Percentiles rank a stretch among this genome's conserved stretches.
Evolutionary conservation across 2,113 vertebrate genomes (phyloP).

Genomic region (Bombycilla garrulus): DNA sequence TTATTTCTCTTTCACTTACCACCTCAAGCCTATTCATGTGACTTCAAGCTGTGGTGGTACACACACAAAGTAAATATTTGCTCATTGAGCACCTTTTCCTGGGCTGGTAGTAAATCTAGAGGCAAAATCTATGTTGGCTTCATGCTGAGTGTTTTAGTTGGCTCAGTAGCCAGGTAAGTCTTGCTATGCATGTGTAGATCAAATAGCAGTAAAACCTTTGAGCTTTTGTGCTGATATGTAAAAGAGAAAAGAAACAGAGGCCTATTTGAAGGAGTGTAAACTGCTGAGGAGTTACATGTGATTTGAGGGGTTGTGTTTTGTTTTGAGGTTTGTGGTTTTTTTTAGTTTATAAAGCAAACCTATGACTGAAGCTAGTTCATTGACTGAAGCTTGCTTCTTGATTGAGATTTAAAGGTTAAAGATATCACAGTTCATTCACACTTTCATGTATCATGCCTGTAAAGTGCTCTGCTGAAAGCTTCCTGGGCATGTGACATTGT

Average conservation of each 20-base stretch:
- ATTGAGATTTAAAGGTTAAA: background rate
- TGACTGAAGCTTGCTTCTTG: background rate
- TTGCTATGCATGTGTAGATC: accelerated
- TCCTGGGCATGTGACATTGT: background rate
- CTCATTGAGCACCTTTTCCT: background rate
- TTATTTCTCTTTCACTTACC: background rate
- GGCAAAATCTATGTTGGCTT: background rate
- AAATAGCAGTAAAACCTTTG: background rate
- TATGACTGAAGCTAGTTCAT: background rate
- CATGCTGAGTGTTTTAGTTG: background rate
- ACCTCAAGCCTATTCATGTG: background rate
- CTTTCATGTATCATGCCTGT: background rate
- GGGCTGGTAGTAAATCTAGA: background rate
- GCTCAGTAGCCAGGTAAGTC: background rate
- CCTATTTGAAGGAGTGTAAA: background rate
- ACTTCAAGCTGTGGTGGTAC: background rate
- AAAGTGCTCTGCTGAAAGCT: background rate
- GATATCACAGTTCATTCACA: background rate
- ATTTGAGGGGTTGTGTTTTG: background rate
- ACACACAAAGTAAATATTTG: background rate
- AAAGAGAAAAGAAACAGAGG: background rate
- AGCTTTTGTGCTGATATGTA: background rate
- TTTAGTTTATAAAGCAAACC: background rate
- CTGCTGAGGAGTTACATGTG: background rate
- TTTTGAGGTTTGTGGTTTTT: background rate